Evolutionary conservation across 1,140 invertebrate genomes (phyloP), one percentile per base, ranked within the genome.

Genomic region (Heliothis virescens): DNA sequence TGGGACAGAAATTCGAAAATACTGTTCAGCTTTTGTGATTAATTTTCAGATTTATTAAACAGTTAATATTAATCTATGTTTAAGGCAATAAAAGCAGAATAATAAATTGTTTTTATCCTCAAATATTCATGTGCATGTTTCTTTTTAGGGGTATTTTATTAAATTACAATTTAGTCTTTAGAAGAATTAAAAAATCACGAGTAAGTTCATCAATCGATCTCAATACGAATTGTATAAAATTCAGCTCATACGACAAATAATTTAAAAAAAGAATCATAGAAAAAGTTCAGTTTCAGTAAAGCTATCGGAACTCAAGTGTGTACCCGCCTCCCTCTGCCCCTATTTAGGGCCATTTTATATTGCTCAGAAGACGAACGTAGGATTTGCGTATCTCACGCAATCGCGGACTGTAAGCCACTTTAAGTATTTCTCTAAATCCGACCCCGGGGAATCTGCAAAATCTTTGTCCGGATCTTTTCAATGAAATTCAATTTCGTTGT

Each of bases 371-470:
- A 86, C 83, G 74, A 87, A 87, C 83, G 77, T 75, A 79, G 83
- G 87, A 86, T 90, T 90, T 90, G 84, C 85, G 79, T 90, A 89
- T 90, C 87, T 80, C 80, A 87, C 83, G 85, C 89, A 89, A 89
- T 89, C 85, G 85, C 81, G 78, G 84, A 85, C 86, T 59, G 77
- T 86, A 89, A 90, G 88, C 85, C 85, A 87, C 83, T 89, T 86
- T 87, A 86, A 90, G 86, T 82, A 82, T 86, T 87, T 83, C 81
- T 81, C 82, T 75, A 85, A 88, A 90, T 86, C 86, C 87, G 72
- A 77, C 83, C 81, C 83, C 82, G 62, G 85, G 84, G 85, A 85
- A 84, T 85, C 80, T 82, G 79, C 71, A 79, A 84, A 90, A 90
- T 90, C 89, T 86, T 85, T 86, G 86, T 88, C 83, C 82, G 85